phyloP scores from a whole-genome alignment of 2,797 vertebrate species.

The Bradypodion ventrale region DNA sequence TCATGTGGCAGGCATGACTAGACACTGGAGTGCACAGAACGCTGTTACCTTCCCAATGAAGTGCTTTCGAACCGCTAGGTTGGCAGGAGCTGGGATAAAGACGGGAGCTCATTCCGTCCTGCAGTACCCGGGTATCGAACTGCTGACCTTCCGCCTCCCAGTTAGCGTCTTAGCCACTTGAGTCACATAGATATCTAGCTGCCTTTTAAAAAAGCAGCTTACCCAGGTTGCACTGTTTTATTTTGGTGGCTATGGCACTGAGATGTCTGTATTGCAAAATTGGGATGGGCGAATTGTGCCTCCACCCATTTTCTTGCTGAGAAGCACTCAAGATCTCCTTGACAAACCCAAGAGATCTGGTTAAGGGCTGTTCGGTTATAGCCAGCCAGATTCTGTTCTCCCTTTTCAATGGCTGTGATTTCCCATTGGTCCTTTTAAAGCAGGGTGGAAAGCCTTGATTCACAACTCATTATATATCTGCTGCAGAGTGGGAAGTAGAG shows the following conservation, averaged over 20 bases:
- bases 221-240: not conserved
- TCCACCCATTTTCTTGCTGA: not conserved
- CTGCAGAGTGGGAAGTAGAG: not conserved
- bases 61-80: too few species aligned
- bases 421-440: not conserved
- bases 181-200: not conserved
- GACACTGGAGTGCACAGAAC: too few species aligned
- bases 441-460: not conserved
- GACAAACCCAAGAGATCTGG: not conserved
- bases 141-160: too few species aligned
- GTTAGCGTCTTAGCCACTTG: too few species aligned
- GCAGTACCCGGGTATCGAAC: too few species aligned
- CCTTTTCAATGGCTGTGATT: not conserved
- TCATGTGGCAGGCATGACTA: too few species aligned
- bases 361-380: not conserved
- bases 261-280: not conserved
- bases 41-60: too few species aligned
- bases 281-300: too few species aligned
- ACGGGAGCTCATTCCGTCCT: too few species aligned
- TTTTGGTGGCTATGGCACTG: not conserved
- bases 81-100: too few species aligned
- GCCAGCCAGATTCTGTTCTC: not conserved
- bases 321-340: not conserved
- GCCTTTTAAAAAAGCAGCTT: not conserved
- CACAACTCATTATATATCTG: not conserved